phyloP scores from a whole-genome alignment of 2,888 invertebrate genomes.

The Cheilosia scutellata region DNA sequence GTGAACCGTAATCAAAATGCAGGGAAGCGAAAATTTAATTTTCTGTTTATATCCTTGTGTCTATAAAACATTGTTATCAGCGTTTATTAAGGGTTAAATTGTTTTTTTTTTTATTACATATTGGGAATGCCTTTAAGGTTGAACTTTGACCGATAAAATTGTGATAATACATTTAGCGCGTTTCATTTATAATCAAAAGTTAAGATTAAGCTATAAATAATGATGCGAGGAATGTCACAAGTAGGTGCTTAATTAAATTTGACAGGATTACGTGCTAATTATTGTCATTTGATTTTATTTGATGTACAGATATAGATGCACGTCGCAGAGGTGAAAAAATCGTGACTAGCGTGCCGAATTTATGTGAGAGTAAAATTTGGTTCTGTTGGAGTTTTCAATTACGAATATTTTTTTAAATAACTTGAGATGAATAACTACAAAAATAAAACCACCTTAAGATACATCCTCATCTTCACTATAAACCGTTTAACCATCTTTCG shows the following conservation, averaged over 20 bases:
- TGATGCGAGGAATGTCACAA: background rate
- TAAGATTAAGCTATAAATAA: background rate
- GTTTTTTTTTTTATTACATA: background rate
- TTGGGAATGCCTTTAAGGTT: background rate
- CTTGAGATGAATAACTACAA: too few species aligned
- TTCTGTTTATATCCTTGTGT: slow-evolving; percentile 5
- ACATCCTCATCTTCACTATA: too few species aligned
- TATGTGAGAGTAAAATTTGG: too few species aligned
- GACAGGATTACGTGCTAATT: background rate
- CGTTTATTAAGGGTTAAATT: background rate
- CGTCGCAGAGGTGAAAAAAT: too few species aligned
- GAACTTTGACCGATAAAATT: background rate
- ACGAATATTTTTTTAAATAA: too few species aligned
- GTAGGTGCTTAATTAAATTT: background rate
- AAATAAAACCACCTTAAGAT: too few species aligned
- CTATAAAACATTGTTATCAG: background rate
- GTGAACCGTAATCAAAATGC: background rate
- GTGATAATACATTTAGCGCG: background rate
- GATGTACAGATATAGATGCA: too few species aligned
- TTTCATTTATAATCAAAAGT: background rate
- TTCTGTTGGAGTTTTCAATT: too few species aligned
- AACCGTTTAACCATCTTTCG: too few species aligned
- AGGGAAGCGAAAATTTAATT: slow-evolving; percentile 41
- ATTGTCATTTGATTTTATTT: background rate
- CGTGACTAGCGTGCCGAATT: too few species aligned